Base-by-base conservation (phyloP, 2,113 vertebrate genomes). In the Saguinus midas region DNA sequence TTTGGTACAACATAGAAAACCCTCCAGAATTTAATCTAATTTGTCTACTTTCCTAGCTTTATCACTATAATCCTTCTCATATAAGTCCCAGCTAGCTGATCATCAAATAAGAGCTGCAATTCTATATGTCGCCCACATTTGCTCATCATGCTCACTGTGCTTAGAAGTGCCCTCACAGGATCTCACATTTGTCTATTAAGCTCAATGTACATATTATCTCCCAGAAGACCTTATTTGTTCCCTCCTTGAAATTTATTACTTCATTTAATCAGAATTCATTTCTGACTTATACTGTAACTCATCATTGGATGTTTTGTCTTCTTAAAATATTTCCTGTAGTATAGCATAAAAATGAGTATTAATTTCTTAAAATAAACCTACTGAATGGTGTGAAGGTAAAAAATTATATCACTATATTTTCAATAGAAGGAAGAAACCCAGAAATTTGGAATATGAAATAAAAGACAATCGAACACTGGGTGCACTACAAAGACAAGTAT, bases 261-360 rank as follows among this genome's bases (percentile, higher is more conserved):
- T 96, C 17, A 50, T 18, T 89, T 79, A 84, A 79, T 88, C 40
- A 79, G 43, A 96, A 87, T 79, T 90, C n/a, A 40, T 76, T 81
- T 50, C 79, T 87, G 43, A 73, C 7, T 80, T 83, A 43, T 3
- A 16, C 2, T 96, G 3, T 37, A 85, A 72, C 37, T 68, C 35
- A 1, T 72, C 73, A 81, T 32, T 84, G 57, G 93, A 78, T 70
- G 32, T 35, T 68, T 32, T 50, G 52, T 70, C 45, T 78, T 50
- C 27, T n/a, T 73, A 80, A 90, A 97, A 82, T 81, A 64, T 40
- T 75, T 87, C 58, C 29, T 61, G 6, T 45, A 52, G 11, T 50
- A 45, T 76, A 64, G 40, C 57, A 25, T 27, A 14, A 52, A 96
- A 94, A 82, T 45, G 23, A 91, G 18, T 40, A 1, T 52, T 55